phyloP scores from a whole-genome alignment of 1,140 invertebrate genomes.

The Diabrotica undecimpunctata region DNA sequence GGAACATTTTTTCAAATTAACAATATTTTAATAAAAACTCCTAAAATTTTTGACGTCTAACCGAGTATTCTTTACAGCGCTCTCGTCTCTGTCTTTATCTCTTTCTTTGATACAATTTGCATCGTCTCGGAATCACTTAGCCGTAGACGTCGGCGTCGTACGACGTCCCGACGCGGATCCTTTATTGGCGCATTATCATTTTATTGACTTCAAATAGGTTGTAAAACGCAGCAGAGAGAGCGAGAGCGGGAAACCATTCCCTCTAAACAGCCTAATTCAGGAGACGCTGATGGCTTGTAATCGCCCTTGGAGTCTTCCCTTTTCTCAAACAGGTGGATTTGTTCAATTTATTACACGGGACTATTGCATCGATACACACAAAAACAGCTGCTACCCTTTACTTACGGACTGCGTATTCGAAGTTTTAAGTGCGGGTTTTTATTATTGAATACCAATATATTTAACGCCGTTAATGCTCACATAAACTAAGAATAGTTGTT shows the following conservation, averaged over 20 bases:
- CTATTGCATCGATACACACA: conserved; percentile 26
- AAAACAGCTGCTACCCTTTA: conserved; percentile 30
- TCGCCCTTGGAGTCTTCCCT: conserved; percentile 42
- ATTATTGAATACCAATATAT: conserved; percentile 3
- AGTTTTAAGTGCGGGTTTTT: conserved; percentile 13
- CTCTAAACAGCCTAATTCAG: conserved; percentile 49
- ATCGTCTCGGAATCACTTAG: conserved; percentile 48
- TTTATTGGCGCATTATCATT: conserved; percentile 52
- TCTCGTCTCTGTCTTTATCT: conserved; percentile 9
- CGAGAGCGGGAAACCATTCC: conserved; percentile 45
- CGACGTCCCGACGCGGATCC: conserved; percentile 39
- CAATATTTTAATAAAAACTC: too few species aligned
- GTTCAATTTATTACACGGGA: conserved; percentile 41
- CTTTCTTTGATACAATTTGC: conserved; percentile 49
- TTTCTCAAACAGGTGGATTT: conserved; percentile 48
- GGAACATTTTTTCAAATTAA: too few species aligned
- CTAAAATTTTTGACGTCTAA: too few species aligned
- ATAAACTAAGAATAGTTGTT: too few species aligned
- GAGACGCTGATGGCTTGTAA: conserved; percentile 51
- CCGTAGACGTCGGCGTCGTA: conserved; percentile 31
- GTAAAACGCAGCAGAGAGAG: conserved; percentile 46
- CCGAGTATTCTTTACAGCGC: too few species aligned
- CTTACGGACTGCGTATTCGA: neutral
- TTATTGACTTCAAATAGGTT: conserved; percentile 52
- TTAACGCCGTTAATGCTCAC: too few species aligned